These are phyloP conservation scores for Lycorma delicatula DNA, from an alignment of 1,140 invertebrate genomes.

Conservation along the genomic window DNA sequence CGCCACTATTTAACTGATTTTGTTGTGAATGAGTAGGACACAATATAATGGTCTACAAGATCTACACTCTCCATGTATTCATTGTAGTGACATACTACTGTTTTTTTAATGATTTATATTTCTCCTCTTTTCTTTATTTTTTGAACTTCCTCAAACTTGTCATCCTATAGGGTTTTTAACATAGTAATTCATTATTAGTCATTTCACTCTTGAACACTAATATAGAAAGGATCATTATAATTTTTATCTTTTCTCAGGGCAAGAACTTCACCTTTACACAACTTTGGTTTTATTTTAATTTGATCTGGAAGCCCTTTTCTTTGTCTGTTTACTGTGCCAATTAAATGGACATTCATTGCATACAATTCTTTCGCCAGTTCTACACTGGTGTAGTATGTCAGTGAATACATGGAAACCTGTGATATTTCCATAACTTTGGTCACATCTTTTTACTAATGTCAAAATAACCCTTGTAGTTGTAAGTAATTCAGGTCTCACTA, in stretches of 20 bases:
- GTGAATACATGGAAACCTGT: conserved; percentile 7
- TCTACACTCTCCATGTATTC: conserved; percentile 6
- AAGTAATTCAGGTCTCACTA: conserved; percentile 6
- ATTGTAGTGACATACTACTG: conserved; percentile 7
- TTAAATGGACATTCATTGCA: conserved; percentile 3
- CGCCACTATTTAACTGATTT: conserved; percentile 11
- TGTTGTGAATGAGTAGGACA: neutral
- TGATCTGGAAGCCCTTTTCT: conserved; percentile 2
- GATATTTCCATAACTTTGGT: conserved; percentile 5
- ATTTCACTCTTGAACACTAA: conserved; percentile 6
- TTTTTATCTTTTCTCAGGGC: conserved; percentile 5
- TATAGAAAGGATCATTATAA: conserved; percentile 9
- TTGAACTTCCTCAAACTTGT: neutral
- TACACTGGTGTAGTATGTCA: conserved; percentile 14
- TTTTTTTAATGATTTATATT: conserved; percentile 5
- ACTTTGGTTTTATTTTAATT: conserved; percentile 10
- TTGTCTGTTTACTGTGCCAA: conserved; percentile 7
- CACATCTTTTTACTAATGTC: neutral
- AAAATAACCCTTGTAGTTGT: conserved; percentile 8
- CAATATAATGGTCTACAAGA: conserved; percentile 7
- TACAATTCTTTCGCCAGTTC: conserved; percentile 8
- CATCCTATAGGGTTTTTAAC: conserved; percentile 9
- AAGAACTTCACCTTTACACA: neutral
- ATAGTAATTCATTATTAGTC: conserved; percentile 1
- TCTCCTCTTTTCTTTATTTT: conserved; percentile 10